Evolutionary conservation across 2,113 vertebrate genomes (phyloP).

Genomic region (Pantherophis guttatus): DNA sequence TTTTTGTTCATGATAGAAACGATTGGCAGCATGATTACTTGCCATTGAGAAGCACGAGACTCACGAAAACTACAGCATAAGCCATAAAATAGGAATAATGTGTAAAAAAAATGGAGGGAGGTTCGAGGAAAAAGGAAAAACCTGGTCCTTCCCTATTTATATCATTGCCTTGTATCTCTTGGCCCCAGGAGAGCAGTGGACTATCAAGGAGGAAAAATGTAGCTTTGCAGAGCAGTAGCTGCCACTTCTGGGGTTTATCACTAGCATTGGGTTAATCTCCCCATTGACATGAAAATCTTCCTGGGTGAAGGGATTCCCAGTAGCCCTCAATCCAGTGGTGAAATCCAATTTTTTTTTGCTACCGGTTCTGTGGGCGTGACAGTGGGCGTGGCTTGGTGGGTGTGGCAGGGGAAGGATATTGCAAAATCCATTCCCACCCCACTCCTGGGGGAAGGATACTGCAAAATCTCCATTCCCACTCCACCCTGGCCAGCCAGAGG

Average conservation of each 20-base stretch:
- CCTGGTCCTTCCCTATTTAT: neutral
- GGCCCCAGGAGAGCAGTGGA: neutral
- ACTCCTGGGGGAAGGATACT: too few species aligned
- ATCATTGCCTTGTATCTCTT: neutral
- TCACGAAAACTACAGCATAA: neutral
- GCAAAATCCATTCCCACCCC: too few species aligned
- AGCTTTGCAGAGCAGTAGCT: neutral
- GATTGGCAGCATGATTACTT: neutral
- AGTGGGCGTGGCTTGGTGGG: too few species aligned
- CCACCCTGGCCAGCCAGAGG: too few species aligned
- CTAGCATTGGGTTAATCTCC: neutral
- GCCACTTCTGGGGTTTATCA: neutral
- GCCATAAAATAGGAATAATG: neutral
- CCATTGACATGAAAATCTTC: neutral
- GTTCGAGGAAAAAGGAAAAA: neutral
- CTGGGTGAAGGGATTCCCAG: neutral
- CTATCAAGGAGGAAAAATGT: neutral
- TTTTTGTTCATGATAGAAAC: neutral
- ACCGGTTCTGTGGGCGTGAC: too few species aligned
- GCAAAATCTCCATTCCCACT: too few species aligned
- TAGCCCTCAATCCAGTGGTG: neutral
- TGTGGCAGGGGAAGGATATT: too few species aligned
- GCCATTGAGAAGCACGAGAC: neutral
- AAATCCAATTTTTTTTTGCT: too few species aligned
- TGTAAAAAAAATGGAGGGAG: neutral